phyloP scores from a whole-genome alignment of 1,140 invertebrate genomes.

The Goniozus legneri region DNA sequence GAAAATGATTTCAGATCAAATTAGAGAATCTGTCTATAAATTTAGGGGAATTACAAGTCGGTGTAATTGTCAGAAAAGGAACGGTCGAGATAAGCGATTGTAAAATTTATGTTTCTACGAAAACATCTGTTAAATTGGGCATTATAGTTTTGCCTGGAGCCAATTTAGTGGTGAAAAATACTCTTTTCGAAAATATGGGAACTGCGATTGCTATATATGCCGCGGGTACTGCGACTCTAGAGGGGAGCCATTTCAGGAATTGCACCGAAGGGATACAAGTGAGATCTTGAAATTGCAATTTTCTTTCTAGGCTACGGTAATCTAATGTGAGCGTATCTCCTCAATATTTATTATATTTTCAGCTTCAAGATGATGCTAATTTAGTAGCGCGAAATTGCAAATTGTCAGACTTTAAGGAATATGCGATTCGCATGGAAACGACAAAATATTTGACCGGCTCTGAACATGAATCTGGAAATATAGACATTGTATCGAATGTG shows the following conservation, averaged over 20 bases:
- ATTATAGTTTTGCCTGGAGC: slow-evolving; percentile 43
- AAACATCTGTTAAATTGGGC: slow-evolving; percentile 42
- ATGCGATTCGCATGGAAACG: slow-evolving; percentile 42
- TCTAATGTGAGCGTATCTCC: neutral
- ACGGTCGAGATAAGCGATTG: slow-evolving; percentile 35
- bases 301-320: no score
- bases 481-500: slow-evolving; percentile 30
- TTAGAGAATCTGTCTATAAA: slow-evolving; percentile 44
- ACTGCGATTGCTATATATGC: slow-evolving; percentile 38
- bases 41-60: slow-evolving; percentile 39
- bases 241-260: slow-evolving; percentile 37
- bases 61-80: slow-evolving; percentile 41
- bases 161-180: slow-evolving; percentile 37
- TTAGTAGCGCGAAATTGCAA: slow-evolving; percentile 30
- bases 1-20: slow-evolving; percentile 29
- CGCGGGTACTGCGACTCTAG: slow-evolving; percentile 31
- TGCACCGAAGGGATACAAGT: slow-evolving; percentile 46
- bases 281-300: slow-evolving; percentile 13
- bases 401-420: slow-evolving; percentile 41
- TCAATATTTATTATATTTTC: slow-evolving; percentile 1
- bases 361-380: slow-evolving; percentile 30
- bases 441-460: slow-evolving; percentile 27
- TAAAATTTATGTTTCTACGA: slow-evolving; percentile 34
- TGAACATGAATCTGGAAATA: slow-evolving; percentile 26
- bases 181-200: slow-evolving; percentile 39